Evolutionary conservation across 1,140 invertebrate genomes (phyloP), one percentile per base, ranked within the genome.

Genomic region (Aricia agestis): DNA sequence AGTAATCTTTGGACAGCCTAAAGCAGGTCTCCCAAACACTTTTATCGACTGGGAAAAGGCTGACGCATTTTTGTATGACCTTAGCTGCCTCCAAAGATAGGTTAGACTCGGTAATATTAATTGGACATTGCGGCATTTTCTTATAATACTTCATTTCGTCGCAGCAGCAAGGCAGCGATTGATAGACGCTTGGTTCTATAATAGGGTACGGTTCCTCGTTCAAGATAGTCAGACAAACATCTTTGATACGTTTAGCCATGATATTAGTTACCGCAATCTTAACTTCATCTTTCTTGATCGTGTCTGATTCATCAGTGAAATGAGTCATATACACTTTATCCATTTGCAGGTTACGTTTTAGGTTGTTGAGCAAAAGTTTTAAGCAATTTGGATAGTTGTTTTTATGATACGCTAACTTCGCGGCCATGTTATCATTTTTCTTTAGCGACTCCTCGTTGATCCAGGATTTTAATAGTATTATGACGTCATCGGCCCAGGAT

Each of bases 21-120:
- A 91, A 90, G 67, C 87, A 91, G 6, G 74, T 75, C 73, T 90
- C 87, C 89, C 89, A 91, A 5, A 90, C 69, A 7, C 79, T 71
- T 7, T 82, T 77, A n/a, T 90, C 82, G 6, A 89, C 76, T 11
- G 89, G 89, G 61, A 90, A 90, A 0, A 83, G 79, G 19, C 78
- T 82, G 4, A 91, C 85, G 68, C 84, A 89, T 78, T 84, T 86
- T 32, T 91, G 87, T 45, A 90, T 85, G 19, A 86, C 72, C 32
- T 77, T 70, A 2, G 86, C 84, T 0, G 89, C 89, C 75, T 79
- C 79, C 4, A 75, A 25, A 32, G 89, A 81, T 15, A 75, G 77
- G 79, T 61, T 82, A 31, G 61, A 77, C 25, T 66, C 59, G 45
- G 45, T 25, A 25, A 69, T 74, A 42, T 74, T 72, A 6, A 66